Evolutionary conservation across 2,888 invertebrate species (phyloP).

Genomic region (Lepidochitona cinerea): DNA sequence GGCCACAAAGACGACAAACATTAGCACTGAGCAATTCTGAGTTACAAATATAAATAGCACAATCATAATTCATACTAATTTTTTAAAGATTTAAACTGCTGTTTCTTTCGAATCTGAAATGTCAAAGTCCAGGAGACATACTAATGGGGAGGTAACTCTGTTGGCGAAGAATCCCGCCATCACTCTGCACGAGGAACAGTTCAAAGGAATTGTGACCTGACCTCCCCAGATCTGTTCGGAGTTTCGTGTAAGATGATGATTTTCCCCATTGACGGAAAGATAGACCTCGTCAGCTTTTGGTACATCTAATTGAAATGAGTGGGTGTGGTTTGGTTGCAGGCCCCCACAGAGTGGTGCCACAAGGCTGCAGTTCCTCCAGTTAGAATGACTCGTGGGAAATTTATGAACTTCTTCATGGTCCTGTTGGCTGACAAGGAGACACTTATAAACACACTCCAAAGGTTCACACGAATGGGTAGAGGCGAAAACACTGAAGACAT

Average conservation of each 20-base stretch:
- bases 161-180: slow-evolving; percentile 48
- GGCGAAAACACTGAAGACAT: slow-evolving; percentile 64
- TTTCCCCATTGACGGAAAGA: slow-evolving; percentile 59
- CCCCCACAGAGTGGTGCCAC: slow-evolving; percentile 63
- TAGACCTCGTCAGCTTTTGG: slow-evolving; percentile 61
- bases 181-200: slow-evolving; percentile 48
- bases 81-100: neutral
- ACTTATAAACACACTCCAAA: slow-evolving; percentile 61
- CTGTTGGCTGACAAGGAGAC: slow-evolving; percentile 62
- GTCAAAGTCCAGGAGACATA: slow-evolving; percentile 60
- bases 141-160: slow-evolving; percentile 52
- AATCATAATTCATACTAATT: too few species aligned
- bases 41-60: too few species aligned
- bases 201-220: slow-evolving; percentile 46
- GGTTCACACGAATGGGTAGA: slow-evolving; percentile 19
- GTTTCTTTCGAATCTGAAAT: neutral
- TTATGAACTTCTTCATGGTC: slow-evolving; percentile 53
- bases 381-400: slow-evolving; percentile 59
- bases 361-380: slow-evolving; percentile 60
- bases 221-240: slow-evolving; percentile 61
- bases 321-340: slow-evolving; percentile 47
- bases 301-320: slow-evolving; percentile 63
- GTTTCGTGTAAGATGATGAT: slow-evolving; percentile 58
- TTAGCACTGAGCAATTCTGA: too few species aligned
- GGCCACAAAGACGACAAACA: too few species aligned